Base-by-base conservation (phyloP, 2,888 invertebrate species). In the Rhagium mordax region DNA sequence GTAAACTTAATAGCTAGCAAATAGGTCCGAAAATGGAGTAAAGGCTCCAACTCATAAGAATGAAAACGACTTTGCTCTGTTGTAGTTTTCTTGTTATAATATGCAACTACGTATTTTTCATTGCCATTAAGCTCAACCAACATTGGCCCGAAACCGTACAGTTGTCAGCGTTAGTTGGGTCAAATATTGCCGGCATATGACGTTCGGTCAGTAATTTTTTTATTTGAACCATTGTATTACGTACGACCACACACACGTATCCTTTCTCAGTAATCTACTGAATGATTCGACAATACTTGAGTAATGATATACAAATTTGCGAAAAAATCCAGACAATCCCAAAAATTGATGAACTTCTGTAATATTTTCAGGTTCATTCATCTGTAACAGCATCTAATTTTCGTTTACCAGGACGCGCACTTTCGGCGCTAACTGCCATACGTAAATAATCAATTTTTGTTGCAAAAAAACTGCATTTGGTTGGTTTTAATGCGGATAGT, bases 331-430 rank as follows among this genome's bases (percentile, higher is more conserved):
- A 3, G 74, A 16, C 21, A 80, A 55, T 15, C 79, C 78, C 29
- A 80, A 61, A 70, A 80, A 80, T 64, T 79, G 79, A 18, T 77
- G 66, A 5, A 78, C 55, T 67, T 80, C 65, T 59, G 72, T 76
- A n/a, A 78, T 74, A 20, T 53, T 78, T 18, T 33, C 21, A 6
- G 79, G 77, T 16, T 48, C 21, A 20, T 7, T 13, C 65, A 80
- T 74, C 49, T 77, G 47, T 27, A 74, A 79, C 67, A 6, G 78
- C 78, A 10, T 60, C 47, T n/a, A 76, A 24, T 71, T 81, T 80
- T 51, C 20, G 16, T 41, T 65, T 62, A 15, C 76, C 78, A 10
- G 80, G 81, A 48, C 51, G 55, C n/a, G 78, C 70, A 13, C 79
- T 79, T 49, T 74, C 75, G 5, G 21, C 71, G 51, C 72, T 74